These are phyloP conservation scores for Epizoanthus stellaris DNA, from an alignment of 92 coral and sea anemone genomes.

Conservation along the genomic window DNA sequence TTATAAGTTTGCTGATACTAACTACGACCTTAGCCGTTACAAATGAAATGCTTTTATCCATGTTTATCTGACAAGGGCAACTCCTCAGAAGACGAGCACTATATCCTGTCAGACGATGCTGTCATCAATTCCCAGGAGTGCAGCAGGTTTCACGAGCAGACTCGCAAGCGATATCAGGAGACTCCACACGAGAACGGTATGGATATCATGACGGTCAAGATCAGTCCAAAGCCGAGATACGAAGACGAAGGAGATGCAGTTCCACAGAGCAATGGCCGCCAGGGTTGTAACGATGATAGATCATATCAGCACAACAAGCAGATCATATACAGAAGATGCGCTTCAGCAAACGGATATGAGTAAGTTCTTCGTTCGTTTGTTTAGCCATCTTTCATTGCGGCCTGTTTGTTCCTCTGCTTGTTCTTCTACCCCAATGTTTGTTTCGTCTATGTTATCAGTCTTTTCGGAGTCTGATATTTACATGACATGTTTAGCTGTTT, in stretches of 20 bases:
- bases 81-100: not conserved
- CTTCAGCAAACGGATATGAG: slow-evolving; percentile 31
- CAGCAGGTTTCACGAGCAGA: not conserved
- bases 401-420: too few species aligned
- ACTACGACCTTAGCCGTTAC: too few species aligned
- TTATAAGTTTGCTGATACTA: too few species aligned
- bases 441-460: too few species aligned
- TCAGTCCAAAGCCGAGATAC: slow-evolving; percentile 21
- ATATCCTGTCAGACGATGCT: not conserved
- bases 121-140: not conserved
- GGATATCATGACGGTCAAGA: slow-evolving; percentile 5
- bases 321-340: slow-evolving; percentile 18
- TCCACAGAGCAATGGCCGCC: not conserved
- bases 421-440: not conserved
- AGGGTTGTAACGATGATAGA: not conserved
- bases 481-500: too few species aligned
- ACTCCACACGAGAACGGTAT: not conserved
- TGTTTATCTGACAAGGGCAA: slow-evolving; percentile 1
- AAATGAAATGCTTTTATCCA: not conserved
- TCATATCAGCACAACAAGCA: not conserved
- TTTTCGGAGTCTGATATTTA: too few species aligned
- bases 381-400: too few species aligned
- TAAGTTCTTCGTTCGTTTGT: too few species aligned
- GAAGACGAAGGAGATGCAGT: not conserved
- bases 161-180: slow-evolving; percentile 19